phyloP scores from a whole-genome alignment of 2,113 vertebrate genomes.

The Arenaria interpres region DNA sequence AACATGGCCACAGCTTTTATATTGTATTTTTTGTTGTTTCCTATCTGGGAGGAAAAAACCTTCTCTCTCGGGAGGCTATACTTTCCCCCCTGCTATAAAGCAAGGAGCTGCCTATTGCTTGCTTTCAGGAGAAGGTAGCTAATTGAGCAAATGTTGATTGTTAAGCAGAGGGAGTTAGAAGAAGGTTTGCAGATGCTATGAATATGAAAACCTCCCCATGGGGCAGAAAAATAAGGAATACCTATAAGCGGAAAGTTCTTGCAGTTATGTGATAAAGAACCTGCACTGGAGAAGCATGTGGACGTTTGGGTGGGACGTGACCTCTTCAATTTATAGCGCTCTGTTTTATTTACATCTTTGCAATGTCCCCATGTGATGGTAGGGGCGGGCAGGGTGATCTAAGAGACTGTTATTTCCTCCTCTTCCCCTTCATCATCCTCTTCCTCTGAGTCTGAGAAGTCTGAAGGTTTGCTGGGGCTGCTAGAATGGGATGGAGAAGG shows the following conservation, averaged over 20 bases:
- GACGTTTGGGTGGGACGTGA: background rate
- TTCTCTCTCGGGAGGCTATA: background rate
- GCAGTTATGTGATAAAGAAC: background rate
- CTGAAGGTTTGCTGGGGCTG: conserved; percentile 88
- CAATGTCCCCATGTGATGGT: conserved; percentile 2
- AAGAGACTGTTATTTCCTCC: conserved; percentile 93
- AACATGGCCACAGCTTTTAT: background rate
- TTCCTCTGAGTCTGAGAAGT: conserved; percentile 88
- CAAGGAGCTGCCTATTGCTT: background rate
- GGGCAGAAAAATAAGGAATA: background rate
- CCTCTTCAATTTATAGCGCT: conserved; percentile 73
- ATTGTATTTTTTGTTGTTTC: background rate
- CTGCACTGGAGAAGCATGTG: background rate
- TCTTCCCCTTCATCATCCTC: conserved; percentile 83
- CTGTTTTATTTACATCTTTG: conserved; percentile 56
- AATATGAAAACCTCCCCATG: background rate
- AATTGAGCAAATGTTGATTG: background rate
- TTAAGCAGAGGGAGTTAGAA: background rate
- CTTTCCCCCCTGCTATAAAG: background rate
- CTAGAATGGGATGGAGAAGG: conserved; percentile 81
- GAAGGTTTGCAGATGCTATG: background rate
- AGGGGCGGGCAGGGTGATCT: conserved; percentile 37
- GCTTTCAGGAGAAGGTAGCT: background rate
- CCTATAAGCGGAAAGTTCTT: background rate
- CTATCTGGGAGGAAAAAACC: background rate